Conservation (phyloP, 2,888 invertebrate species). For the Dasypolia templi region DNA sequence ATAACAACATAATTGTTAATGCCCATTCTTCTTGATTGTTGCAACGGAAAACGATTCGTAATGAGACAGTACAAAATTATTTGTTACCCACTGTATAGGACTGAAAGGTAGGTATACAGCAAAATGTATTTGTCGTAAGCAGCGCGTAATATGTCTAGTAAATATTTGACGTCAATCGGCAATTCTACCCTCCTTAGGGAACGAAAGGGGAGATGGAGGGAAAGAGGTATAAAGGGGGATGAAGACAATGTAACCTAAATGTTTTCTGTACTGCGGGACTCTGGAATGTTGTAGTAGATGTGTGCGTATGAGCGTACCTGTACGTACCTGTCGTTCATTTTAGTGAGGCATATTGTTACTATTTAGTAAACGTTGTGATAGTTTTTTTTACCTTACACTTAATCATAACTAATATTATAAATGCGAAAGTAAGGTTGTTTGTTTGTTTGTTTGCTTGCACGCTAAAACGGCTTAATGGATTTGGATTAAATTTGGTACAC, state of each 20-base stretch:
- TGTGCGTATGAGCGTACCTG: neutral
- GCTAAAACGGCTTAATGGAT: too few relatives aligned
- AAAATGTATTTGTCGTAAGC: conserved; percentile 70
- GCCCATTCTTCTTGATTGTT: neutral
- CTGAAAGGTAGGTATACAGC: conserved; percentile 46
- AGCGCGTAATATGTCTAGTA: conserved; percentile 69
- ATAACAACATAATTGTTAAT: neutral
- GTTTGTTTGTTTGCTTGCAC: too few relatives aligned
- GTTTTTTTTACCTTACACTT: neutral
- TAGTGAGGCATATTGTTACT: neutral
- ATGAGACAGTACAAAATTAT: conserved; percentile 26
- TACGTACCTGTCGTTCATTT: conserved; percentile 9
- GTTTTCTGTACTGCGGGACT: conserved; percentile 44
- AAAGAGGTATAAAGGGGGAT: conserved; percentile 15
- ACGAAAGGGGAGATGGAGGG: conserved; percentile 28
- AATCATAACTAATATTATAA: too few relatives aligned
- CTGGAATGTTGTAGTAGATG: conserved; percentile 34
- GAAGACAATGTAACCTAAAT: conserved; percentile 66
- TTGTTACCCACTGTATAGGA: conserved; percentile 4
- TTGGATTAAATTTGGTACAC: too few relatives aligned
- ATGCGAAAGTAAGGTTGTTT: too few relatives aligned
- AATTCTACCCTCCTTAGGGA: conserved; percentile 42
- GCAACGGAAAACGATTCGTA: conserved; percentile 22
- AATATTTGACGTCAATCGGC: conserved; percentile 71
- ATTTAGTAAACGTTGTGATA: neutral